Base-by-base conservation (phyloP, 2,113 vertebrate species). In the Leptocoma aspasia region DNA sequence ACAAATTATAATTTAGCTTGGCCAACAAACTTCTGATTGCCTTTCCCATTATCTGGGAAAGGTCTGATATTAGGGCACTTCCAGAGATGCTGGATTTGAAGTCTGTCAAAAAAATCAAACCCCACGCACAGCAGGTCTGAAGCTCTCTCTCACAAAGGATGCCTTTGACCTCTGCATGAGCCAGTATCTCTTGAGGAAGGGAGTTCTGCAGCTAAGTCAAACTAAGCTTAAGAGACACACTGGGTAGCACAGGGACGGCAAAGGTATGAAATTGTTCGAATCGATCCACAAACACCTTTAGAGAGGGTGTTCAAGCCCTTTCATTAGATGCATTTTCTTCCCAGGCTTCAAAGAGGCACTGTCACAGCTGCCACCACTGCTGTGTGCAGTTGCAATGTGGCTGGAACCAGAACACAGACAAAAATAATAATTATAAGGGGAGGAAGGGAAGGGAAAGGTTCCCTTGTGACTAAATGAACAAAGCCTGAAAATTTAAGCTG, bases 331-430 rank as follows among this genome's bases (percentile, higher is more conserved):
- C 26, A 68, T 90, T 88, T 93, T 2, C 88, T 88, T 71, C 65
- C 44, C 90, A 91, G 66, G 78, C 64, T 86, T 94, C 89, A 95
- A 92, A 95, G 92, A 53, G 61, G 49, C 77, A 49, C 80, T 89
- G 72, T 59, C 77, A 93, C 75, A 84, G 57, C 86, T 89, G 86
- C 72, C 68, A 86, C 31, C 2, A 4, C 41, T 89, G 60, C 52
- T 66, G 64, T 0, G 1, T 44, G 56, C 41, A 27, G 77, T 64
- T 60, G 56, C 52, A 68, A 31, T 11, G 37, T 81, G 41, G 28
- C 41, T 94, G 77, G 41, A 87, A 60, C 21, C 23, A 53, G 44
- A 84, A 72, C 57, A 65, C 44, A 82, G 53, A 47, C 27, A 71
- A 90, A 95, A 96, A 60, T 39, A 90, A 70, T 65, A 87, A 93